Evolutionary conservation across 2,797 vertebrate genomes (phyloP), one percentile per base, ranked within the genome.

Genomic region (Mormyrus proboscirostris): DNA sequence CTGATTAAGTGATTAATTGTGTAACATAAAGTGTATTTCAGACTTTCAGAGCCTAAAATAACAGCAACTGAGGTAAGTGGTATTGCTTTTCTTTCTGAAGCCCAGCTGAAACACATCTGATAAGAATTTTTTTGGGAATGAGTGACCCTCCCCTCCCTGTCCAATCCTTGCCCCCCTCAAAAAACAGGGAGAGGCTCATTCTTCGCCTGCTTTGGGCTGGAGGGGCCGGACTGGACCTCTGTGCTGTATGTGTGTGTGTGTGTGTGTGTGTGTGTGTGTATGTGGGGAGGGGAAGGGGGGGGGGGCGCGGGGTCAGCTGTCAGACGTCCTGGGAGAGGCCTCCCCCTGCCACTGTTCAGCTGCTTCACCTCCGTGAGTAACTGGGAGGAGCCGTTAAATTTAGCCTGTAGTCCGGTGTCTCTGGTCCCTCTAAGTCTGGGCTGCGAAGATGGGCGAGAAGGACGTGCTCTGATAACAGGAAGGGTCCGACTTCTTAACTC

Each of bases 301-400:
- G 51, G 47, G 50, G n/a, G n/a, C n/a, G 55, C 96, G 95, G 95
- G 96, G 94, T 97, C 97, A 97, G 98, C 97, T 98, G 98, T 98
- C 96, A 93, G 92, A 93, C 94, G 95, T 94, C 83, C 95, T 94
- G 88, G 89, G 86, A 94, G 92, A 93, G 94, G 94, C 93, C 91
- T 93, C 95, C 94, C 47, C 22, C 59, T 8, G 9, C 88, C 53
- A 69, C 62, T 69, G 33, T 25, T 25, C 86, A 87, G 96, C 96
- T 97, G 96, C 96, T 14, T 96, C 95, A 96, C 96, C 97, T 96
- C 97, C 96, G 96, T 95, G 95, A 95, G 96, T 93, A 93, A 95
- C 95, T 96, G 96, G 96, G 96, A 94, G 94, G 95, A 95, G 90
- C 91, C 95, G 97, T 96, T 99, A 99, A 98, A 99, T 98, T 98